Percentiles rank a stretch among this genome's conserved stretches.
These are phyloP conservation scores for Chrysopa pallens DNA, from an alignment of 1,140 invertebrate genomes.

Conservation along the genomic window DNA sequence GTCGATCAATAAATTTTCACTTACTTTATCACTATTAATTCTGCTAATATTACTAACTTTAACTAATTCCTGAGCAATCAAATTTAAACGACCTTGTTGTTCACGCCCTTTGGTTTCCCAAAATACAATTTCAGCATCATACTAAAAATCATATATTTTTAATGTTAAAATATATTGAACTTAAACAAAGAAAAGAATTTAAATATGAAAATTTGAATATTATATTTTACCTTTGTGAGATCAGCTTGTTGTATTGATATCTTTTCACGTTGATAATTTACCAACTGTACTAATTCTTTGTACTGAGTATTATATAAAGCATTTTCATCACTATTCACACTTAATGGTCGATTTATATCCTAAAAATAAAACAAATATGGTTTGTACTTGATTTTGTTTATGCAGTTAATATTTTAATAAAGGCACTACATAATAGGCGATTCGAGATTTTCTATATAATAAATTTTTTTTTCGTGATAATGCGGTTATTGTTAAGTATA, in stretches of 20 bases:
- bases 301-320: constrained; percentile 38
- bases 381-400: no score
- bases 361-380: background rate
- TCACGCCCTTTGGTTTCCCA: constrained; percentile 77
- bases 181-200: background rate
- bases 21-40: constrained; percentile 58
- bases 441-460: no score
- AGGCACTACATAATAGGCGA: no score
- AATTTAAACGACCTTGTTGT: constrained; percentile 65
- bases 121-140: constrained; percentile 73
- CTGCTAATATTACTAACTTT: constrained; percentile 55
- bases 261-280: constrained; percentile 80
- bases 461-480: no score
- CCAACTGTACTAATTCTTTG: constrained; percentile 62
- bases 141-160: constrained; percentile 30
- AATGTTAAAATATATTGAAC: constrained; percentile 1
- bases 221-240: constrained; percentile 51
- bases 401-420: no score
- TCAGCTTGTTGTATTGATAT: constrained; percentile 74
- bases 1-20: background rate
- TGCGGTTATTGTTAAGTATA: no score
- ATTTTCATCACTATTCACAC: constrained; percentile 11
- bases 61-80: constrained; percentile 61
- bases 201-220: background rate
- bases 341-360: background rate